Conservation (phyloP, 2,797 vertebrate genomes). For the Lagorchestes hirsutus region DNA sequence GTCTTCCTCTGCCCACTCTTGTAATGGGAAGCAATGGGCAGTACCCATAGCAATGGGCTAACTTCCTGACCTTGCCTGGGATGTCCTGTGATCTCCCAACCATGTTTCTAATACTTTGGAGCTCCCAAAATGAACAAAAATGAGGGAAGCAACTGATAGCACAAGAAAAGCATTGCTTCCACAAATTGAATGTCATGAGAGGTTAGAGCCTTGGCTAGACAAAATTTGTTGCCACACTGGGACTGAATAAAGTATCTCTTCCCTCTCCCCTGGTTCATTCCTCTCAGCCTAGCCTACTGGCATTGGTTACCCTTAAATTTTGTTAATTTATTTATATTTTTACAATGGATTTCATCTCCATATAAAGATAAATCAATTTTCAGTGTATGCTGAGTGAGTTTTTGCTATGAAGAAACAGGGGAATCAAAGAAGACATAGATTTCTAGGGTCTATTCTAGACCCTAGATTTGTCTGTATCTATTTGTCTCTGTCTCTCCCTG, state of each 20-base stretch:
- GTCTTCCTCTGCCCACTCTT: no score
- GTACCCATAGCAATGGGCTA: no score
- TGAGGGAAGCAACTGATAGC: background rate
- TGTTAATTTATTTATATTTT: background rate
- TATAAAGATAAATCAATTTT: background rate
- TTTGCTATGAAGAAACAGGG: background rate
- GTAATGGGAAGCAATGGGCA: no score
- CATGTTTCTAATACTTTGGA: background rate
- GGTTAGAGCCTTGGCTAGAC: background rate
- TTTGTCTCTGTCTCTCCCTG: background rate
- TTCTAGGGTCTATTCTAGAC: no score
- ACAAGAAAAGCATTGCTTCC: background rate
- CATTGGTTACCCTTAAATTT: background rate
- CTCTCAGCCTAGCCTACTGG: background rate
- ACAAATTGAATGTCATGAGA: background rate
- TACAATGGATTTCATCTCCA: background rate
- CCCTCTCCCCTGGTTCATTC: background rate
- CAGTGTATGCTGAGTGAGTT: background rate
- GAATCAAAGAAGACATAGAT: background rate
- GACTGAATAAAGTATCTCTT: background rate
- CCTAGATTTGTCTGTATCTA: background rate
- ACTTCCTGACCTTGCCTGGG: no score
- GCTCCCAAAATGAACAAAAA: background rate
- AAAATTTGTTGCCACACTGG: background rate
- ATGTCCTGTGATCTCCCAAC: no score